Percentiles rank a stretch among this genome's conserved stretches.
phyloP scores from a whole-genome alignment of 2,113 vertebrate species.

The Tylochromis polylepis region DNA sequence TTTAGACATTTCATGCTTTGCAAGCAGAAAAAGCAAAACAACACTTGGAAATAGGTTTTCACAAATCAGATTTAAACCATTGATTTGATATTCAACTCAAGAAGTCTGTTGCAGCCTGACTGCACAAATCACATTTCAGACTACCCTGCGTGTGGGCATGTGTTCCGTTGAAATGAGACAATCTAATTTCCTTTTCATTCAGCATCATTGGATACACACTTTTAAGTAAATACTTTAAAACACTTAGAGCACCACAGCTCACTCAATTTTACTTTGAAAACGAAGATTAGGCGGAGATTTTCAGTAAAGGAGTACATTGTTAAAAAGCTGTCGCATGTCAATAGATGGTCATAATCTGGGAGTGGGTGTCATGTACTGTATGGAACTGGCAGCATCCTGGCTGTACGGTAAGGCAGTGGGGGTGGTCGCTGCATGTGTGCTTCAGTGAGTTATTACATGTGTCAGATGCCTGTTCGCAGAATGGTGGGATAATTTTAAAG shows the following conservation, averaged over 20 bases:
- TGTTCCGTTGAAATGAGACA: not conserved
- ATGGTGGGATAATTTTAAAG: conserved; percentile 14
- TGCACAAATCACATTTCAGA: conserved; percentile 29
- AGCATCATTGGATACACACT: not conserved
- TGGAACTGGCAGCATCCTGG: not conserved
- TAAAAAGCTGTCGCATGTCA: not conserved
- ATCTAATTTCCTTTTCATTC: conserved; percentile 11
- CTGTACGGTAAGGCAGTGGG: not conserved
- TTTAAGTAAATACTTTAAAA: not conserved
- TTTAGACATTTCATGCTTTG: conserved; percentile 1
- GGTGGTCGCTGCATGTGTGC: not conserved
- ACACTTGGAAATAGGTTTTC: not conserved
- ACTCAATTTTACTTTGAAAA: not conserved
- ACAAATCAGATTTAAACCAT: conserved; percentile 2
- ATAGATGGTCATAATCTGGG: not conserved
- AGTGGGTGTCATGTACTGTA: conserved; percentile 1
- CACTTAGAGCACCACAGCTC: not conserved
- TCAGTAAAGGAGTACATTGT: not conserved
- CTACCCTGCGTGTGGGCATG: not conserved
- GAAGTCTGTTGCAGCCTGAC: not conserved
- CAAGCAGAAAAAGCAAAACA: not conserved
- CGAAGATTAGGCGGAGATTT: not conserved
- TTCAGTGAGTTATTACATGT: not conserved
- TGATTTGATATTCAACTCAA: conserved; percentile 12
- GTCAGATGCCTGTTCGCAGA: not conserved